Evolutionary conservation across 2,888 invertebrate species (phyloP).

Genomic region (Chydorus sphaericus): DNA sequence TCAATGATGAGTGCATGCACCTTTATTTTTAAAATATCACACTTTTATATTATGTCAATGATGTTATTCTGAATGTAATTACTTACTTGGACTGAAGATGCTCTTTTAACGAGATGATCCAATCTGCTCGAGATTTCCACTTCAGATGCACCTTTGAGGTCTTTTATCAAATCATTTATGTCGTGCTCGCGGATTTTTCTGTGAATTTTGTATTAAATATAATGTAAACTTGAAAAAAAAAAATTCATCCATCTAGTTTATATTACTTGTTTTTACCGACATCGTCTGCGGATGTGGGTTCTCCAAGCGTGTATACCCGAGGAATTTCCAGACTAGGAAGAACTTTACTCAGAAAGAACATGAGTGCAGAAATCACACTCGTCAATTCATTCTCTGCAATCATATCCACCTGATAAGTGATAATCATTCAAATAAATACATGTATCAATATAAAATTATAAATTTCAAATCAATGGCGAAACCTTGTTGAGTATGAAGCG

Average conservation of each 20-base stretch:
- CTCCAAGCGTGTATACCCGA: constrained; percentile 23
- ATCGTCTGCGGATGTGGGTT: too few relatives aligned
- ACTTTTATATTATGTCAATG: neutral
- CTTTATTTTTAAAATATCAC: constrained; percentile 22
- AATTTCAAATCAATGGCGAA: neutral
- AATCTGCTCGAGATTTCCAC: constrained; percentile 20
- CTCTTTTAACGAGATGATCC: constrained; percentile 37
- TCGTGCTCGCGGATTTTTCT: too few relatives aligned
- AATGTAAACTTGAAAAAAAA: too few relatives aligned
- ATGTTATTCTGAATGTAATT: too few relatives aligned
- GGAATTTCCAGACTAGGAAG: constrained; percentile 23
- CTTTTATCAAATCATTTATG: constrained; percentile 18
- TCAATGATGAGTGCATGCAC: constrained; percentile 38
- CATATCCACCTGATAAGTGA: constrained; percentile 22
- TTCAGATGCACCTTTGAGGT: constrained; percentile 19
- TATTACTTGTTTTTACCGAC: too few relatives aligned
- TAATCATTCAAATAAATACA: neutral
- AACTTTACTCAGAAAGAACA: constrained; percentile 24
- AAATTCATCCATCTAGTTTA: too few relatives aligned
- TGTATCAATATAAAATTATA: neutral
- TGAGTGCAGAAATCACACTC: constrained; percentile 27
- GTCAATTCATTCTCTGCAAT: constrained; percentile 27
- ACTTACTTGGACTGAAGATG: constrained; percentile 88
- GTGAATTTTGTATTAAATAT: too few relatives aligned
- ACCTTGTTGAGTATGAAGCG: constrained; percentile 20